A percentile compares a stretch with the other conserved stretches of the same genome.
These are phyloP conservation scores for Forbesichthys papilliferus DNA, from an alignment of 2,113 vertebrate genomes.

Conservation along the genomic window DNA sequence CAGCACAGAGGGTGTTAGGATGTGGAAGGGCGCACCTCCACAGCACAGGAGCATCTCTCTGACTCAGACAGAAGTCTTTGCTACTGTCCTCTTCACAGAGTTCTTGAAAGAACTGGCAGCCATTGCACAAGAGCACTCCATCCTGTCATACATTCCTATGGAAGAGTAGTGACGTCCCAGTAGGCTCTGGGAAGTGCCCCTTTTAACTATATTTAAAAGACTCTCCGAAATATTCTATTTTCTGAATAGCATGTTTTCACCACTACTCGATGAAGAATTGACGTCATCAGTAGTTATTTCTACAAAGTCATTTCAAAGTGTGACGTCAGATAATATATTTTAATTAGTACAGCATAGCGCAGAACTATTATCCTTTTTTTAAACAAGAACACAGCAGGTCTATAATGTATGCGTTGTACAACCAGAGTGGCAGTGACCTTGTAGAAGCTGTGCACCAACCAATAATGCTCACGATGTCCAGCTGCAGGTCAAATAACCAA, in stretches of 20 bases:
- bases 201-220: slow-evolving; percentile 25
- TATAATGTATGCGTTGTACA: slow-evolving; percentile 9
- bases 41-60: slow-evolving; percentile 79
- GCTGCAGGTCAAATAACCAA: slow-evolving; percentile 47
- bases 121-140: slow-evolving; percentile 93
- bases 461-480: slow-evolving; percentile 2
- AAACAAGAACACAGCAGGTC: not conserved
- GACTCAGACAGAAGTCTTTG: slow-evolving; percentile 84
- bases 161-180: slow-evolving; percentile 75
- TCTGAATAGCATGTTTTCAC: slow-evolving; percentile 65
- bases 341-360: slow-evolving; percentile 10
- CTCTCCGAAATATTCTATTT: slow-evolving; percentile 64
- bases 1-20: slow-evolving; percentile 62
- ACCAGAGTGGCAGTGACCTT: not conserved
- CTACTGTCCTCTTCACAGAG: slow-evolving; percentile 91
- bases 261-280: slow-evolving; percentile 74
- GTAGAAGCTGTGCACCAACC: slow-evolving; percentile 13
- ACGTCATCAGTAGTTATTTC: slow-evolving; percentile 39
- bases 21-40: slow-evolving; percentile 65
- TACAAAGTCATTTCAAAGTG: slow-evolving; percentile 5
- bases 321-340: slow-evolving; percentile 44
- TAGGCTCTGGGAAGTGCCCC: slow-evolving; percentile 13
- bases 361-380: not conserved
- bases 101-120: slow-evolving; percentile 97
- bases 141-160: slow-evolving; percentile 84